Base-by-base conservation (phyloP, 2,113 vertebrate species). In the Cynoglossus semilaevis region DNA sequence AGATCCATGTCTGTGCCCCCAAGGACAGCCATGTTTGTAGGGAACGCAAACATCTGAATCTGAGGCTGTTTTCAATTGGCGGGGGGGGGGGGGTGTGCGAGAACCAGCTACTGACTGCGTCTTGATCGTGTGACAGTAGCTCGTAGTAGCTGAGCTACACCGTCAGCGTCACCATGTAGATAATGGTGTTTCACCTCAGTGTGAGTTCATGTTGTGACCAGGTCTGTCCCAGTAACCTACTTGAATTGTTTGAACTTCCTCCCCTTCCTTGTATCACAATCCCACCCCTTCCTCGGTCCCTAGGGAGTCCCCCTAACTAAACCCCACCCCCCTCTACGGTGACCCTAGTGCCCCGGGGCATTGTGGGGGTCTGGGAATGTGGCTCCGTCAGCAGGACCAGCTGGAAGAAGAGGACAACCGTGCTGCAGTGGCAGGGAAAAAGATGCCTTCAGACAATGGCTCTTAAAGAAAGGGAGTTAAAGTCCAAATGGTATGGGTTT, bases 351-450 rank as follows among this genome's bases (percentile, higher is more conserved):
- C 66, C 80, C 78, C 7, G 0, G 46, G 46, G 74, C 80, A 63
- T 82, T 84, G 75, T 85, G 75, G 71, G 75, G 76, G 73, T 85
- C 81, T 86, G 81, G 68, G 82, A 88, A 88, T 74, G 62, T 63
- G 66, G 56, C 73, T 83, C 79, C 73, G 77, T 85, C 69, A 80
- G 75, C 62, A 63, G 76, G 70, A 74, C 69, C 86, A 86, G 86
- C 86, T 88, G 84, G 79, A 60, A 16, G 5, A 1, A 60, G 58
- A 48, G 22, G 41, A 66, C 47, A 47, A 67, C 55, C 73, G 51
- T 64, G 71, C 51, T 60, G 48, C 59, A 46, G 68, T 38, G 46
- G 51, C 36, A 63, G 16, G 49, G 57, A 51, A 50, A 46, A 46
- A 57, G 47, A 71, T 54, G 58, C 66, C 63, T 52, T 58, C 58